Conservation (phyloP, 2,888 invertebrate genomes). For the Poecilobothrus nobilitatus region DNA sequence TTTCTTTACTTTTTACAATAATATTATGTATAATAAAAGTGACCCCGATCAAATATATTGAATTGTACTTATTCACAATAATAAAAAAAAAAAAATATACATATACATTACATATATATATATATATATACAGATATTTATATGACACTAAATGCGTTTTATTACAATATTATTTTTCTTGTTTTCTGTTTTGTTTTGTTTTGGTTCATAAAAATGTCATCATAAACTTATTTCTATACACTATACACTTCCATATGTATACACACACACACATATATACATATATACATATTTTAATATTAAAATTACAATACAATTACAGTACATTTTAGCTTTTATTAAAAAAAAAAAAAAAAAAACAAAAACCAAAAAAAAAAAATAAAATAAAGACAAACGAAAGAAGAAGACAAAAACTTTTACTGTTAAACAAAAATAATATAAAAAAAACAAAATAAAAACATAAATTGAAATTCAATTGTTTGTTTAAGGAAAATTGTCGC, state of each 20-base stretch:
- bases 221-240: neutral
- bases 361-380: neutral
- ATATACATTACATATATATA: neutral
- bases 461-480: conserved; percentile 6
- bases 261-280: neutral
- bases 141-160: neutral
- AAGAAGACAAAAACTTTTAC: neutral
- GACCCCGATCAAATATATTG: too few species aligned
- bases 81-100: too few species aligned
- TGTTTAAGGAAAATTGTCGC: neutral
- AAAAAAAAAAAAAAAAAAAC: too few species aligned
- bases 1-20: too few species aligned
- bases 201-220: neutral
- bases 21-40: too few species aligned
- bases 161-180: neutral
- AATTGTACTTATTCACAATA: too few species aligned
- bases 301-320: neutral
- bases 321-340: too few species aligned
- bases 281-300: neutral
- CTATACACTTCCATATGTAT: neutral
- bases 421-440: neutral
- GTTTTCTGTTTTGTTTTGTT: too few species aligned
- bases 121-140: neutral
- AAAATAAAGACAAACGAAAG: neutral
- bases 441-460: neutral